A percentile compares a stretch with the other conserved stretches of the same genome.
Conservation (phyloP, 2,797 vertebrate species). For the Mormyrus proboscirostris region DNA sequence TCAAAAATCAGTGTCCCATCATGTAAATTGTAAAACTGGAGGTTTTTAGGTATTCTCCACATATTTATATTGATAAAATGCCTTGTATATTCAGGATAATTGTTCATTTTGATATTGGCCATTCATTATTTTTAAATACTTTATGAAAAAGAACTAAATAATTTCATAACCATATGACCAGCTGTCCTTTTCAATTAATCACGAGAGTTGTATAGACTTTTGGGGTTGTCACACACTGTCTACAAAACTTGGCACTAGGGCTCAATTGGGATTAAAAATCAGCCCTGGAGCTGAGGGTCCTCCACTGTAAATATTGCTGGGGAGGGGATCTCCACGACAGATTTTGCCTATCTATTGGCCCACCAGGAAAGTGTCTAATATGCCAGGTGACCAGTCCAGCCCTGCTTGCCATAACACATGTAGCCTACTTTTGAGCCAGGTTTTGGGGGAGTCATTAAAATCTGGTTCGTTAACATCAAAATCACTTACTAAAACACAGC, state of each 20-base stretch:
- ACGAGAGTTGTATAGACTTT: background rate
- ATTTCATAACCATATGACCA: background rate
- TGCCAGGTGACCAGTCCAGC: background rate
- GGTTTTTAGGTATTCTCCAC: background rate
- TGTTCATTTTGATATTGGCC: background rate
- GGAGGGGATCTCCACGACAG: background rate
- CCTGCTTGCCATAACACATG: background rate
- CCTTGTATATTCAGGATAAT: background rate
- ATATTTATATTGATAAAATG: background rate
- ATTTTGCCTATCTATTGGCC: background rate
- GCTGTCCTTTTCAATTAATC: background rate
- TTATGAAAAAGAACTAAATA: background rate
- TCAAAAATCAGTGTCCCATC: background rate
- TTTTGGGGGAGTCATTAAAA: background rate
- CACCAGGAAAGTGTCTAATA: background rate
- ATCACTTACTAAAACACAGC: background rate
- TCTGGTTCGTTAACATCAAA: background rate
- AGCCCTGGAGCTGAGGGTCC: background rate
- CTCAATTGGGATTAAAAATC: background rate
- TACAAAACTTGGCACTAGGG: background rate
- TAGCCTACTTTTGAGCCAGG: background rate
- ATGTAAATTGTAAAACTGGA: background rate
- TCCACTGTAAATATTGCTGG: background rate
- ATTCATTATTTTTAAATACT: background rate
- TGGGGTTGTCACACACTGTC: background rate